Percentiles rank a stretch among this genome's conserved stretches.
Evolutionary conservation across 2,113 vertebrate species (phyloP).

Genomic region (Ailurus styani): DNA sequence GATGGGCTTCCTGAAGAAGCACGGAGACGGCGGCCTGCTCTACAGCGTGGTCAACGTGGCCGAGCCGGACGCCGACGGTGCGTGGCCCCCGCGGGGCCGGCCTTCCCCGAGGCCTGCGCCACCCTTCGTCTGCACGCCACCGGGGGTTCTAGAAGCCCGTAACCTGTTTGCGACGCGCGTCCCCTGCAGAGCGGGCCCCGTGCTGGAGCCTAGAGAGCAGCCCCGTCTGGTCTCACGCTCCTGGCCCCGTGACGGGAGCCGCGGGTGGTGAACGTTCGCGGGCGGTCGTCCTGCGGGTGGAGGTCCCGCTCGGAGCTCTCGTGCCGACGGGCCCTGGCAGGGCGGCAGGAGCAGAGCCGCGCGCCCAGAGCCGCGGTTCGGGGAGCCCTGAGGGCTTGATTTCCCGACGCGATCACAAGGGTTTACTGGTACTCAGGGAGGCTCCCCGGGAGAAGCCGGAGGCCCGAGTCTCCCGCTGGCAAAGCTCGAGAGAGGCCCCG

Average conservation of each 20-base stretch:
- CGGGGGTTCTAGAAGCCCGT: not conserved
- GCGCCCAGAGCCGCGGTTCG: not conserved
- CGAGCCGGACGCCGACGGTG: conserved; percentile 94
- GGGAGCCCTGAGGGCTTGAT: no score
- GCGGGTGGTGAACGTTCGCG: no score
- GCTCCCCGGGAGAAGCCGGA: not conserved
- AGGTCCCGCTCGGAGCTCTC: not conserved
- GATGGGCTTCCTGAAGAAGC: conserved; percentile 95
- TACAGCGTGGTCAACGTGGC: conserved; percentile 94
- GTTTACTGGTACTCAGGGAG: rapidly evolving
- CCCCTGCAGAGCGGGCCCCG: not conserved
- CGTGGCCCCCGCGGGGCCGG: not conserved
- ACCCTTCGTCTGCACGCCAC: not conserved
- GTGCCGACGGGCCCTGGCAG: rapidly evolving
- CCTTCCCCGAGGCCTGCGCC: not conserved
- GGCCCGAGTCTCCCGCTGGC: not conserved
- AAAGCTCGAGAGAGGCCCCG: not conserved
- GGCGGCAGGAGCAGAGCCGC: no score
- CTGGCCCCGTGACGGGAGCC: rapidly evolving
- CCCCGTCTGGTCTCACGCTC: not conserved
- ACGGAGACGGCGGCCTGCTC: conserved; percentile 86
- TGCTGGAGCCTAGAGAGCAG: rapidly evolving
- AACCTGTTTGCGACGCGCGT: not conserved
- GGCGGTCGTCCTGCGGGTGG: rapidly evolving
- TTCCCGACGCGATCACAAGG: not conserved